Evolutionary conservation across 2,113 vertebrate species (phyloP), one percentile per base, ranked within the genome.

Genomic region (Ptilorrhoa leucosticta): DNA sequence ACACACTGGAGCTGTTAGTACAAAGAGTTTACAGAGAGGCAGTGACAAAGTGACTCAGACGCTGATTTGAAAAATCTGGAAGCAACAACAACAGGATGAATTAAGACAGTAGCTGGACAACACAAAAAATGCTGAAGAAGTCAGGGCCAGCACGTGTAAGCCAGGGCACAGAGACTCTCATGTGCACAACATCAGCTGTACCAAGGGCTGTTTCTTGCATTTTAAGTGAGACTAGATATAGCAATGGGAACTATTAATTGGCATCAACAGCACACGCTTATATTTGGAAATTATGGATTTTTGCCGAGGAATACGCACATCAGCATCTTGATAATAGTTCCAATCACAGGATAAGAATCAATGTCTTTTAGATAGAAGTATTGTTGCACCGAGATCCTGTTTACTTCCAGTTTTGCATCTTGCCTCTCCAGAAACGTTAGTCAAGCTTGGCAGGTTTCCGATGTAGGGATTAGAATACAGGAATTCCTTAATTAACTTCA

Each of bases 401-500:
- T 93, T 95, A 93, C 83, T 84, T 94, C 87, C 84, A 51, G 35
- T 40, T 90, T 77, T 87, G 47, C 64, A 81, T 83, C 63, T 81
- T 57, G 61, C 27, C n/a, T 86, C 42, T 81, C 54, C 76, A 77
- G 65, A 87, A 83, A 61, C 1, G 30, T 82, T 57, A n/a, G 45
- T 66, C 42, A 57, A 72, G 64, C 15, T 90, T 63, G 56, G 72
- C 14, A 13, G 53, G 45, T 44, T 96, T 86, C 83, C 0, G 0
- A 70, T 5, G 20, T 2, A 58, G 35, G 42, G 51, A 92, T 88
- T 11, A 70, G 18, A 83, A 65, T n/a, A 85, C 82, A 92, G 86
- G 76, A 95, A 95, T 86, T 93, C 92, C 64, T 81, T 89, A 65
- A 89, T 77, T 80, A 92, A 50, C 45, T 63, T 86, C 58, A 80